A percentile compares a stretch with the other conserved stretches of the same genome.
phyloP scores from a whole-genome alignment of 2,888 invertebrate genomes.

The Saturnia japonica region DNA sequence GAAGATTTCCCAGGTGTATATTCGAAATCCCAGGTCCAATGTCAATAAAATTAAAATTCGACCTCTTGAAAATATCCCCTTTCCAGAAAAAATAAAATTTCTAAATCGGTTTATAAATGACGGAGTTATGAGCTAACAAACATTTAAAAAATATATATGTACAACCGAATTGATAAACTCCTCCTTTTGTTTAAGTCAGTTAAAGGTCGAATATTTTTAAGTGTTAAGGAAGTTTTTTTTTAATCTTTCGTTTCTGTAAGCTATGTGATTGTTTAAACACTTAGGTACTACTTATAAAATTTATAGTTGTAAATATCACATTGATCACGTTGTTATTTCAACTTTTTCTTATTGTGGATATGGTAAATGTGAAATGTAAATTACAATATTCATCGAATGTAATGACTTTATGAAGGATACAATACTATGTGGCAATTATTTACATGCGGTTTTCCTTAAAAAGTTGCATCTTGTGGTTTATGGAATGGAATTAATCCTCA shows the following conservation, averaged over 20 bases:
- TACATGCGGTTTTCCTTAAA: constrained; percentile 29
- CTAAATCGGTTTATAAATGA: too few species aligned
- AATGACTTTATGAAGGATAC: constrained; percentile 42
- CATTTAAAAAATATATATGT: too few species aligned
- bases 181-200: too few species aligned
- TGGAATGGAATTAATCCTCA: neutral
- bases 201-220: neutral
- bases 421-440: constrained; percentile 37
- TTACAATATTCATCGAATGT: constrained; percentile 38
- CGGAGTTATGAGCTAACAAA: too few species aligned
- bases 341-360: constrained; percentile 34
- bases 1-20: too few species aligned
- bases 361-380: constrained; percentile 36
- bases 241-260: neutral
- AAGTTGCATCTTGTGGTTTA: neutral
- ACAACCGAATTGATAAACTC: too few species aligned
- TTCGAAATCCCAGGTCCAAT: too few species aligned
- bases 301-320: neutral
- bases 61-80: too few species aligned
- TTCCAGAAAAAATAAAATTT: too few species aligned
- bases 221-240: neutral
- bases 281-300: too few species aligned
- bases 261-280: too few species aligned
- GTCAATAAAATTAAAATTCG: too few species aligned
- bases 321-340: constrained; percentile 41